Base-by-base conservation (phyloP, 2,113 vertebrate genomes). In the Protobothrops mucrosquamatus region DNA sequence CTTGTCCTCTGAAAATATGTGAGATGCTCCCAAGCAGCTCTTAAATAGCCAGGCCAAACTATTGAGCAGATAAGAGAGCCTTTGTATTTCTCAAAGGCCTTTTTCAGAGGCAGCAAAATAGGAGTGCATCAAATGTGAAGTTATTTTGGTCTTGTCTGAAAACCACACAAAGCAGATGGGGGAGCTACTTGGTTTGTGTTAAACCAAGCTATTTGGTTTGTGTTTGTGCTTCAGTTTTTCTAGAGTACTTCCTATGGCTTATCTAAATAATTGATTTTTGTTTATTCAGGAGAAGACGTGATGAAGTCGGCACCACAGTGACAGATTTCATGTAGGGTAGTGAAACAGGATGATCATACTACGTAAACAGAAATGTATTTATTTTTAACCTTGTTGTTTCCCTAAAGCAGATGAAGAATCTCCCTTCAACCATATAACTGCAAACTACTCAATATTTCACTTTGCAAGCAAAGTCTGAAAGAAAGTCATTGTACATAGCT, bases 381-480 rank as follows among this genome's bases (percentile, higher is more conserved):
- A 39, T 81, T 18, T 88, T 51, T 52, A 92, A 64, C 61, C 92
- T 43, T 95, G 87, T n/a, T 85, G 87, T 88, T 8, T 9, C n/a
- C 56, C 88, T 95, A 56, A 95, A 95, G 95, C 87, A 91, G 43
- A 43, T 61, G 39, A 92, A 23, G 51, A 88, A 93, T 59, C 18
- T 20, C 94, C 94, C 91, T 90, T 93, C 69, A 69, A 92, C 94
- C 94, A 89, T 95, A 61, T 55, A 93, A 92, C 48, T 96, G 69
- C 6, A 81, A 39, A 93, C 69, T 92, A 48, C 18, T 93, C 94
- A 95, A 87, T 92, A 56, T 94, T 95, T 93, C 94, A 87, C 94
- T 96, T 90, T 87, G n/a, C 20, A 54, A 24, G 52, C 46, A 54
- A 24, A 52, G 22, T 61, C 51, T 34, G 92, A 96, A 94, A 0